These are phyloP conservation scores for Meles meles DNA, from an alignment of 2,113 vertebrate species.

Conservation along the genomic window DNA sequence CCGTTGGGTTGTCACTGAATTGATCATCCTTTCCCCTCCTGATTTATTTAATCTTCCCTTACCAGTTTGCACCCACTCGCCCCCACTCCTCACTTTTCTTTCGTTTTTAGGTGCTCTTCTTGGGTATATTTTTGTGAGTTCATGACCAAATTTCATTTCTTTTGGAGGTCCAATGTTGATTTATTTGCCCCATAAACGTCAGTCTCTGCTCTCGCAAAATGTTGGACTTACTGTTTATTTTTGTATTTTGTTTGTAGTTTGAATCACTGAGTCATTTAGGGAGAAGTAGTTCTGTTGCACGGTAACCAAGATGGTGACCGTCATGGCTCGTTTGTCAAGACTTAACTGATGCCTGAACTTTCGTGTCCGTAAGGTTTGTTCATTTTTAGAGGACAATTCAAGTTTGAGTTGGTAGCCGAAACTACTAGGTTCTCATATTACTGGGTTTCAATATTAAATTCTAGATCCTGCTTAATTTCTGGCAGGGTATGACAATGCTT, in stretches of 20 bases:
- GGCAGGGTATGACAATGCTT: not conserved
- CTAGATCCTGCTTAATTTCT: slow-evolving; percentile 7
- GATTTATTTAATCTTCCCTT: not conserved
- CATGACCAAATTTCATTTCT: not conserved
- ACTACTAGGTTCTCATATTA: not conserved
- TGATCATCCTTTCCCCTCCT: not conserved
- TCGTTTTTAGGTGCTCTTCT: not conserved
- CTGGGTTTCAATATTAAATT: slow-evolving; percentile 12
- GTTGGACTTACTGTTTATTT: not conserved
- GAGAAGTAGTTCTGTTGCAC: not conserved
- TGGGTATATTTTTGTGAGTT: not conserved
- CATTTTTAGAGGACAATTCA: slow-evolving; percentile 18
- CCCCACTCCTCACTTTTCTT: not conserved
- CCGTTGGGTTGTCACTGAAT: not conserved
- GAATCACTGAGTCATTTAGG: not conserved
- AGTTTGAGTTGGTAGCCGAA: not conserved
- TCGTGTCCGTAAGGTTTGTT: not conserved
- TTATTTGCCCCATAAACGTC: not conserved
- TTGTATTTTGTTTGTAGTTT: not conserved
- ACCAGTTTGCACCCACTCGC: not conserved
- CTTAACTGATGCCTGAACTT: not conserved
- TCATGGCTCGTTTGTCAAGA: not conserved
- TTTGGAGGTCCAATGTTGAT: not conserved
- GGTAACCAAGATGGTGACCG: not conserved
- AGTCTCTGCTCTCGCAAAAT: not conserved